These are phyloP conservation scores for Natator depressus DNA, from an alignment of 2,113 vertebrate species.

Conservation along the genomic window DNA sequence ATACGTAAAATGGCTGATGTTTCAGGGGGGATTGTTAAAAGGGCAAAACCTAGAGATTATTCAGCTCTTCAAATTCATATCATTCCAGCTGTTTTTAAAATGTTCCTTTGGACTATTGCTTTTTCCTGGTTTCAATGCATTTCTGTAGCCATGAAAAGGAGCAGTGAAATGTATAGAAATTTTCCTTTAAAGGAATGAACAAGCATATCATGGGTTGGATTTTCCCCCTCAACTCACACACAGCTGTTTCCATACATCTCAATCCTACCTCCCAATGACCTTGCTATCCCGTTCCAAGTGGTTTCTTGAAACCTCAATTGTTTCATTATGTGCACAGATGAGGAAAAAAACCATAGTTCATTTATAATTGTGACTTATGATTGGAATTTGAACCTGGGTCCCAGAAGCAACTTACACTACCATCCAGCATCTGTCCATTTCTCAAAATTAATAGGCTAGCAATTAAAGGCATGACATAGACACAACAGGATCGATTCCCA, in stretches of 20 bases:
- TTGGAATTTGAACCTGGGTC: neutral
- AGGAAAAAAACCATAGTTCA: too few relatives aligned
- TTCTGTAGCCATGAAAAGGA: neutral
- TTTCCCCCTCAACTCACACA: neutral
- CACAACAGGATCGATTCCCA: neutral
- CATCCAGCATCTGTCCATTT: neutral
- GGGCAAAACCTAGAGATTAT: neutral
- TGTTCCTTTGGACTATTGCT: neutral
- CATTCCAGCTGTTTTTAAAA: neutral
- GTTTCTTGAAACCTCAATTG: neutral
- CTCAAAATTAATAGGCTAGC: accelerated
- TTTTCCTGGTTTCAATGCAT: neutral
- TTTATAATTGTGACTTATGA: neutral
- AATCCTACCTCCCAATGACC: neutral
- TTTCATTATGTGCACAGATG: neutral
- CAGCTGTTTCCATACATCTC: neutral
- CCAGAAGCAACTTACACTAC: neutral
- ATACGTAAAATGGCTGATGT: neutral
- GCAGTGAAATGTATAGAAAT: neutral
- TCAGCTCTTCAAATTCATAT: neutral
- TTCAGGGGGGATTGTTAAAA: neutral
- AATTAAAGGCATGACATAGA: accelerated
- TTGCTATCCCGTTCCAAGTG: neutral
- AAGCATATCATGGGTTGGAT: neutral
- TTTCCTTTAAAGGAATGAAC: neutral